Evolutionary conservation across 2,888 invertebrate species (phyloP), one percentile per base, ranked within the genome.

Genomic region (Hydropsyche betteni): DNA sequence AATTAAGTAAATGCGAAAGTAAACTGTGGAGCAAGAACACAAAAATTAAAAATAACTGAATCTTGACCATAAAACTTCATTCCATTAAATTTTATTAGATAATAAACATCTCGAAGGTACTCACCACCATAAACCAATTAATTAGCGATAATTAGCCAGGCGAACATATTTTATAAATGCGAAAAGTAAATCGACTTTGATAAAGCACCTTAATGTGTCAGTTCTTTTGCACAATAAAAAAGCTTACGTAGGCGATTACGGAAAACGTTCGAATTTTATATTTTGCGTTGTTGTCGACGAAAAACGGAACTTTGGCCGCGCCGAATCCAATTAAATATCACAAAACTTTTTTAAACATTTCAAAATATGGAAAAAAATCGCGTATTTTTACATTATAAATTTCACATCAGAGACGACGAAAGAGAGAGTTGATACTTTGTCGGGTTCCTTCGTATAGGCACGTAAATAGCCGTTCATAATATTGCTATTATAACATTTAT

Each of bases 381-480:
- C 24, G 24, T 44, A 44, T 44, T 44, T 44, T 44, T 10, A 44
- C 10, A 8, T 44, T 44, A 8, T 6, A 44, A 44, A 44, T 44
- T 44, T 44, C 44, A 44, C 6, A 44, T 44, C 6, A 44, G 6
- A 8, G 6, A 44, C 44, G 44, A 44, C 24, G 44, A 44, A 6
- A 44, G 44, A 24, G 53, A 34, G 58, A 14, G 33, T 69, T 75
- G 36, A 52, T 75, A 51, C 58, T 75, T 71, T 71, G 75, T 70
- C 75, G 51, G 52, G 33, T 75, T 14, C 8, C 8, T 70, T 70
- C 24, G 70, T 33, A 33, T 34, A 53, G 10, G 55, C 7, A 24
- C 34, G 16, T 10, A 38, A 51, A 51, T 51, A 34, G 70, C 50
- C 70, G 16, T 72, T 72, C 38, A 61, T 72, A 55, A 72, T 72